Evolutionary conservation across 2,888 invertebrate species (phyloP), one percentile per base, ranked within the genome.

Genomic region (Leucophenga maculata): DNA sequence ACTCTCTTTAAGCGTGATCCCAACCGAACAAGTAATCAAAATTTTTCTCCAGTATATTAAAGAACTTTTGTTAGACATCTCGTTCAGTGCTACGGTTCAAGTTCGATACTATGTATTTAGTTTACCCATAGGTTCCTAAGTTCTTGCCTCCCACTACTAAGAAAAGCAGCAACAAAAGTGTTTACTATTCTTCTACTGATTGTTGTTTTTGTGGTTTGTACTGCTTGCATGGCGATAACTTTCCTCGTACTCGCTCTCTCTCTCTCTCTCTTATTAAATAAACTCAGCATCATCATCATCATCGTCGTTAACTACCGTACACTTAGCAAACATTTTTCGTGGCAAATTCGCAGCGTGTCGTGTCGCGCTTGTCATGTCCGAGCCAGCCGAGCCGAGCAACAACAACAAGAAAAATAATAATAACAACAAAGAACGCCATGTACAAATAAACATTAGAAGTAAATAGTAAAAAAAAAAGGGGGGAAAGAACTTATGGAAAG

Each of bases 271-370:
- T 39, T 11, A 39, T 9, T 39, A 39, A 39, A 8, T 39, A 11
- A 3, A 39, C 39, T 39, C 1, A 1, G 39, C 39, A 39, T 8
- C 39, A 39, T 39, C 39, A 39, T 11, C 39, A 11, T 39, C 11
- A 39, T 11, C 39, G 8, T 39, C 39, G 8, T 39, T 39, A 11
- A 39, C 8, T 39, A 11, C 39, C 39, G 39, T 11, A 50, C 50
- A 50, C 16, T 50, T 50, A 4, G 50, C 50, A 50, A 50, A 50
- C 50, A 50, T 50, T 50, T 73, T 80, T 80, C 78, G 78, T 80
- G 80, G 80, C 80, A 80, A 81, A 80, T 80, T 80, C 80, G 80
- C 79, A 80, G 80, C 81, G 80, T 80, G 80, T 81, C 80, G 80
- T 80, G 80, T 79, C 80, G 74, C 73, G 72, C 81, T 80, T 80